These are phyloP conservation scores for Drosophila pseudotalamancana DNA, from an alignment of 2,888 invertebrate species.

Conservation along the genomic window DNA sequence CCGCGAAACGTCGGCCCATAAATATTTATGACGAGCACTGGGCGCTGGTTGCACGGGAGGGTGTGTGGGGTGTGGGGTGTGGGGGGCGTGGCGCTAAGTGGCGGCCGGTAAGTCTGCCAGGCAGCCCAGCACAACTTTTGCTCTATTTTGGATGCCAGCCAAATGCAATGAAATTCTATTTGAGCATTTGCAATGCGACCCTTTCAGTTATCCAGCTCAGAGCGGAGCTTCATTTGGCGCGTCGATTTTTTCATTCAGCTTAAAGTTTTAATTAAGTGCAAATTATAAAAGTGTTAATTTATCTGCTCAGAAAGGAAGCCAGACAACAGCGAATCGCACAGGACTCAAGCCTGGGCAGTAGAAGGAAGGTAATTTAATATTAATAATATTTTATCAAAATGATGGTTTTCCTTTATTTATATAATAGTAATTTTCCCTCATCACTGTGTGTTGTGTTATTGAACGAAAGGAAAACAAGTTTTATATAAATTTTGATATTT, in stretches of 20 bases:
- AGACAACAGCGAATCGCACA: neutral
- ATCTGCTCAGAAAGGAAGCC: slow-evolving; percentile 17
- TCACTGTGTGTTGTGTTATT: no score
- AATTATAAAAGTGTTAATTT: slow-evolving; percentile 70
- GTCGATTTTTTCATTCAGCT: slow-evolving; percentile 28
- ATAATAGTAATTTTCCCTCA: no score
- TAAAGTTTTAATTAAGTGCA: slow-evolving; percentile 77
- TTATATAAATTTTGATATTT: no score
- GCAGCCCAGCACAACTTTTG: slow-evolving; percentile 23
- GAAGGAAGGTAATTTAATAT: no score
- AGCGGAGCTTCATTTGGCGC: slow-evolving; percentile 44
- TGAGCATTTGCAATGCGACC: slow-evolving; percentile 56
- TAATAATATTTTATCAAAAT: neutral
- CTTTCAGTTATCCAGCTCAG: slow-evolving; percentile 37
- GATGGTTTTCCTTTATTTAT: no score
- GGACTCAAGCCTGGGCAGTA: neutral
- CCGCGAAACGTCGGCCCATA: slow-evolving; percentile 51
- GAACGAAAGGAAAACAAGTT: no score
- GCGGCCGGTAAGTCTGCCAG: slow-evolving; percentile 28
- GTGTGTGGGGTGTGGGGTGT: neutral
- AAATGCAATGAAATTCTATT: slow-evolving; percentile 76
- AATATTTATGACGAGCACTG: slow-evolving; percentile 67
- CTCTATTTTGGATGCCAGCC: slow-evolving; percentile 62
- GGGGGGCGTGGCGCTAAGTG: slow-evolving; percentile 35
- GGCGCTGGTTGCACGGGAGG: neutral